These are phyloP conservation scores for Holotrichia oblita DNA, from an alignment of 1,140 invertebrate genomes.

Conservation along the genomic window DNA sequence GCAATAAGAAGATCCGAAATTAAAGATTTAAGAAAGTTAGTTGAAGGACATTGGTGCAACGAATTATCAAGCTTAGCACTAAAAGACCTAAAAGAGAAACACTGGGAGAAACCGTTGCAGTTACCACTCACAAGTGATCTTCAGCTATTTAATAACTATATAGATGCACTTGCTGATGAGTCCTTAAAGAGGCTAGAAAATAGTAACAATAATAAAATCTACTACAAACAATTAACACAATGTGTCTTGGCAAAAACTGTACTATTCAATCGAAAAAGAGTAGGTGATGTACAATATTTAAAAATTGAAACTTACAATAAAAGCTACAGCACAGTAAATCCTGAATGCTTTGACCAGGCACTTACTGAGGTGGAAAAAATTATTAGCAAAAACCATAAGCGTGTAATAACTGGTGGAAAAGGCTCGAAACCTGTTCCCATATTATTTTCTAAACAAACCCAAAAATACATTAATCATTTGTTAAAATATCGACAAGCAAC, in stretches of 20 bases:
- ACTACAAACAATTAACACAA: slow-evolving; percentile 45
- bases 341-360: slow-evolving; percentile 30
- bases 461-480: slow-evolving; percentile 43
- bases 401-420: slow-evolving; percentile 49
- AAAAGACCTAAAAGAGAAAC: slow-evolving; percentile 47
- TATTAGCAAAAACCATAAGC: slow-evolving; percentile 47
- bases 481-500: slow-evolving; percentile 15
- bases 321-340: slow-evolving; percentile 40
- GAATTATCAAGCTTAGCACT: slow-evolving; percentile 47
- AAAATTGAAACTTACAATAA: slow-evolving; percentile 46
- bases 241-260: slow-evolving; percentile 45
- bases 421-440: slow-evolving; percentile 45
- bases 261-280: slow-evolving; percentile 50
- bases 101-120: slow-evolving; percentile 47
- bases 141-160: slow-evolving; percentile 47
- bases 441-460: slow-evolving; percentile 47
- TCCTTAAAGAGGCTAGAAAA: slow-evolving; percentile 36
- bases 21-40: slow-evolving; percentile 41
- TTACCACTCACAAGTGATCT: slow-evolving; percentile 49
- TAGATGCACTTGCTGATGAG: slow-evolving; percentile 43
- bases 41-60: slow-evolving; percentile 44
- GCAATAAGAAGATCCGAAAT: slow-evolving; percentile 26
- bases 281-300: slow-evolving; percentile 51
- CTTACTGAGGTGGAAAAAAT: slow-evolving; percentile 32
- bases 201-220: slow-evolving; percentile 43